Base-by-base conservation (phyloP, 1,140 invertebrate genomes). In the Drosophila grimshawi region DNA sequence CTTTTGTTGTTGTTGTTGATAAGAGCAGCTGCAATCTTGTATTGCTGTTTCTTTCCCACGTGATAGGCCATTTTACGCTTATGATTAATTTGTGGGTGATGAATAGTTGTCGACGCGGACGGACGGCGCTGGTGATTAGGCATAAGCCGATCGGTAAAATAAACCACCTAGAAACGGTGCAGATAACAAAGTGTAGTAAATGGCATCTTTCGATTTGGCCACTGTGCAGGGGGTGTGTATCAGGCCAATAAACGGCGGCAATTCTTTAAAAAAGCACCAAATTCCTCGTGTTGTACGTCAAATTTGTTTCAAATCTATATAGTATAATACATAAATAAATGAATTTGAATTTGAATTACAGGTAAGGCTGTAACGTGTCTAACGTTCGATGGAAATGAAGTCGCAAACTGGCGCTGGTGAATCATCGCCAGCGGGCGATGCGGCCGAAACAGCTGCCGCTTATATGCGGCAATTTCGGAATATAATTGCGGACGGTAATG, bases 381-480 rank as follows among this genome's bases (percentile, higher is more conserved):
- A 43, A 27, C 7, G 55, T 39, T 39, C 11, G 8, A 48, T 73
- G 57, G 57, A 72, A 72, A 76, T 72, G 69, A 76, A 60, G 52
- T 57, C 60, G 32, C 39, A 63, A 63, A 57, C 59, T 11, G 45
- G 33, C 5, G 33, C 32, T 32, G 61, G 46, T 71, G 73, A 72
- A 39, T 57, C 71, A 57, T 35, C 75, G 2, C 3, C 39, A 43
- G n/a, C 10, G 8, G 39, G 39, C 27, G 8, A 64, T 33, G 30
- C 63, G 49, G 52, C 61, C 2, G 19, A 19, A 19, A 30, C 72
- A 7, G 67, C 52, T 1, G 53, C 64, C 4, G 78, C 64, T 5
- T 92, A 92, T 52, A 92, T 92, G 90, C 60, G 30, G 0, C 81
- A 92, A 52, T 93, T 92, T 64, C 68, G 90, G 63, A 93, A 93